A percentile compares a stretch with the other conserved stretches of the same genome.
These are phyloP conservation scores for Achatina immaculata DNA, from an alignment of 1,140 invertebrate species.

Conservation along the genomic window DNA sequence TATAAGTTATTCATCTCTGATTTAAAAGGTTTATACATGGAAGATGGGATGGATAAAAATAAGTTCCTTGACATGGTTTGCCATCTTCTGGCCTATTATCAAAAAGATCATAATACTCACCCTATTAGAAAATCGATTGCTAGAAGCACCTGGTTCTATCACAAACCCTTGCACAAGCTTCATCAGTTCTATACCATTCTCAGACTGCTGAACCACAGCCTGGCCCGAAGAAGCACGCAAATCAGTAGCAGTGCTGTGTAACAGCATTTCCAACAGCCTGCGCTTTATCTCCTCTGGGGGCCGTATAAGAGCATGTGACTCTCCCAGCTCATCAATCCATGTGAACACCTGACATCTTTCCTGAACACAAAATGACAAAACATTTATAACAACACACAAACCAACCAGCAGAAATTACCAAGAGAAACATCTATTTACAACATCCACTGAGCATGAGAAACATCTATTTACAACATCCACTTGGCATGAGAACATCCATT, in stretches of 20 bases:
- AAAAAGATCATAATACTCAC: slow-evolving; percentile 54
- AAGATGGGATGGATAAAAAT: too few species aligned
- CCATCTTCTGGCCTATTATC: too few species aligned
- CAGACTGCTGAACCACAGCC: slow-evolving; percentile 56
- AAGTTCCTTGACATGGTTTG: too few species aligned
- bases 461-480: too few species aligned
- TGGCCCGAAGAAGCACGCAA: slow-evolving; percentile 73
- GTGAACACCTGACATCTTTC: slow-evolving; percentile 77
- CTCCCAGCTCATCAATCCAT: slow-evolving; percentile 76
- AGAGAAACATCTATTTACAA: too few species aligned
- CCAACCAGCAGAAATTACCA: too few species aligned
- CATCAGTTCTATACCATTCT: slow-evolving; percentile 76
- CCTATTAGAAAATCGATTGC: slow-evolving; percentile 72
- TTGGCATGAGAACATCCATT: too few species aligned
- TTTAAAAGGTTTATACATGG: too few species aligned
- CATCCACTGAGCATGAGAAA: too few species aligned
- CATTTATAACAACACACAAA: neutral
- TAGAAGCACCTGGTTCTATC: slow-evolving; percentile 72
- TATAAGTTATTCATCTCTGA: too few species aligned
- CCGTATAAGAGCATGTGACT: slow-evolving; percentile 75
- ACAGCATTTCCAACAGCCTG: slow-evolving; percentile 76
- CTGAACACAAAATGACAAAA: slow-evolving; percentile 52
- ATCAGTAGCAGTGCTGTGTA: slow-evolving; percentile 76
- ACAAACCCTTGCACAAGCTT: slow-evolving; percentile 76
- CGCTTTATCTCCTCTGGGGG: slow-evolving; percentile 75